Evolutionary conservation across 2,113 vertebrate species (phyloP), one percentile per base, ranked within the genome.

Genomic region (Sus scrofa): DNA sequence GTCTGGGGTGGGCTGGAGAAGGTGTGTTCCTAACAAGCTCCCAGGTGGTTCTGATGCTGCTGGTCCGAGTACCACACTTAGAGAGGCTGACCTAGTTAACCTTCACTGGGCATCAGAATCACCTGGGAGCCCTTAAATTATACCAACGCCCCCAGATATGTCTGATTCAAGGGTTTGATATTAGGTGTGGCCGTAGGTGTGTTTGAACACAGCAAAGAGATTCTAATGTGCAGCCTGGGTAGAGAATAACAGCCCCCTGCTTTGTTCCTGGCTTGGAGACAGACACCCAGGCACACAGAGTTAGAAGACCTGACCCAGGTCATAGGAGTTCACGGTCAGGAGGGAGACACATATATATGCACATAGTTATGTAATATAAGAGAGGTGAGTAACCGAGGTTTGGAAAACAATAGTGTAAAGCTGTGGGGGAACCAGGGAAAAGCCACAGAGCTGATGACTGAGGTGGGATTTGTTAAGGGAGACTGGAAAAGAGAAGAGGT

Each of bases 401-500:
- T 10, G 18, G 19, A 2, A 14, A 39, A 26, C 9, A 12, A 6
- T 3, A 4, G 19, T 6, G 14, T 1, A 50, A 32, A 24, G 34
- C 22, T 56, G 11, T 73, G 7, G 26, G 26, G 32, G 18, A 54
- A 70, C 44, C 20, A 34, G n/a, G 32, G 44, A 15, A 30, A 93
- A 20, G 32, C 15, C 32, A 32, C 8, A 83, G 10, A 71, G 54
- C 1, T 44, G 67, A n/a, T 2, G 15, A 19, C 0, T 2, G 24
- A 58, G 50, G 68, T 12, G 32, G 67, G 74, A 71, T 65, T 87
- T 50, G 68, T 22, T 32, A 39, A 50, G 13, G n/a, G 56, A 78
- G 32, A 44, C 13, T 54, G 19, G 18, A 60, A 77, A 11, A 70
- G 50, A 91, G 34, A 63, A 77, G 14, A 70, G 34, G 19, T 3